Evolutionary conservation across 2,888 invertebrate genomes (phyloP), one percentile per base, ranked within the genome.

Genomic region (Pandemis corylana): DNA sequence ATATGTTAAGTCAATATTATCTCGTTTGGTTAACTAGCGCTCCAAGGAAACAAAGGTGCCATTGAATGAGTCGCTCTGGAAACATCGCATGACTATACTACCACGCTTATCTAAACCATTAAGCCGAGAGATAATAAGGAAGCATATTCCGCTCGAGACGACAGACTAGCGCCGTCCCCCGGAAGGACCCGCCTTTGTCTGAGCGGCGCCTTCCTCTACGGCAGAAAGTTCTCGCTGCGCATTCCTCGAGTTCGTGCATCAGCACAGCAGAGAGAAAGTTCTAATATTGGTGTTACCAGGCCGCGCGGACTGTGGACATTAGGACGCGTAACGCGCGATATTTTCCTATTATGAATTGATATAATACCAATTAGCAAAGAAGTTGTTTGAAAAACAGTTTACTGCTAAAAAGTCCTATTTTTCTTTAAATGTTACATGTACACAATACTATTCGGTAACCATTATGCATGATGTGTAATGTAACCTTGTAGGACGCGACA

Each of bases 1-100:
- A 65, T 49, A 13, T 62, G 62, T 44, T 59, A 59, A 46, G 46
- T 46, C 28, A 65, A 59, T 68, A 13, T 68, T 68, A 59, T 46
- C 68, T 46, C 20, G 9, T 20, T 42, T 0, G 56, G 44, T 15
- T 42, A 68, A 68, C 13, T 59, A 49, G 44, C 59, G 15, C 13
- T 56, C 12, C 42, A 49, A 65, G 64, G 9, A 59, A 68, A 59
- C 56, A 68, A 68, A 10, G 28, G 68, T 59, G 13, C 12, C 59
- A n/a, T 59, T 59, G 44, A 56, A 68, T 56, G 36, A 53, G 59
- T 15, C 20, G 68, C 44, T 68, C 44, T n/a, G 28, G 59, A 51
- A 28, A 28, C 15, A 44, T 68, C 53, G 67, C 53, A 56, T 10
- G 53, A 41, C n/a, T 15, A 64, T 44, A 65, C 20, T 6, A n/a